Evolutionary conservation across 1,140 invertebrate species (phyloP).

Genomic region (Meloidogyne chitwoodi): DNA sequence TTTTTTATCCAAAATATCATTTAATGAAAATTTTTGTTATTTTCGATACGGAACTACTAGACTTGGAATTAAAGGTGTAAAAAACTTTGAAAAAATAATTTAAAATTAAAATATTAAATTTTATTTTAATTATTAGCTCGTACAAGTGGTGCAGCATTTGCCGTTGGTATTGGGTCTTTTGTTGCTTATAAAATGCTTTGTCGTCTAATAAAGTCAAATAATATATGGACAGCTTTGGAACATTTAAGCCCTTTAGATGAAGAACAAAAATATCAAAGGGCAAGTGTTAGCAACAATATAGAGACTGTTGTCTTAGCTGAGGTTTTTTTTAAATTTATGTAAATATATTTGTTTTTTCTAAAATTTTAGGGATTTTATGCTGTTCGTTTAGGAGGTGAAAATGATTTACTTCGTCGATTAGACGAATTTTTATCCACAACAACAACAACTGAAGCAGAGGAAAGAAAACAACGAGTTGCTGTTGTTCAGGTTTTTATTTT

Average conservation of each 20-base stretch:
- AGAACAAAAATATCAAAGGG: neutral
- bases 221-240: slow-evolving; percentile 10
- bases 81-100: neutral
- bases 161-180: slow-evolving; percentile 15
- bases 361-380: slow-evolving; percentile 17
- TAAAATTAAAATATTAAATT: neutral
- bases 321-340: neutral
- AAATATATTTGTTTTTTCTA: neutral
- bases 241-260: neutral
- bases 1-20: neutral
- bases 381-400: slow-evolving; percentile 14
- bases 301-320: slow-evolving; percentile 1
- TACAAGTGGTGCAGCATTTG: slow-evolving; percentile 17
- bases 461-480: neutral
- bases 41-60: neutral
- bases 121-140: slow-evolving; percentile 1
- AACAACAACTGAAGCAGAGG: neutral
- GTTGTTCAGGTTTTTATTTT: slow-evolving; percentile 4
- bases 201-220: slow-evolving; percentile 4
- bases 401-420: neutral
- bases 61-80: neutral
- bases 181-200: slow-evolving; percentile 19
- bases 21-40: neutral
- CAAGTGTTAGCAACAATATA: neutral
- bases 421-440: neutral